A percentile compares a stretch with the other conserved stretches of the same genome.
These are phyloP conservation scores for Brachionus plicatilis DNA, from an alignment of 1,140 invertebrate species.

Conservation along the genomic window DNA sequence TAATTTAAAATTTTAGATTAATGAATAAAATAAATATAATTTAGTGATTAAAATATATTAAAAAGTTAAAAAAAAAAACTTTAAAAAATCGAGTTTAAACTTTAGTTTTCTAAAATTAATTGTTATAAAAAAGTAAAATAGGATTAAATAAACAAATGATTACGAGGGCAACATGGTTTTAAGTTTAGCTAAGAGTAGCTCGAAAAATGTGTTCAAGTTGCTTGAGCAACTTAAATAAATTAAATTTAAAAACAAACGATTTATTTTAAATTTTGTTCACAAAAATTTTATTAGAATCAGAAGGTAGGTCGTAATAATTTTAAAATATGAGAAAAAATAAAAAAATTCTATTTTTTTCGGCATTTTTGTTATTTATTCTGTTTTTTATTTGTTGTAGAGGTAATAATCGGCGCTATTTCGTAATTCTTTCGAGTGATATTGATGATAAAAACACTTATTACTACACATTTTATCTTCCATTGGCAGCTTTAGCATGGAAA, in stretches of 20 bases:
- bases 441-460: background rate
- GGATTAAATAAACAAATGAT: too few species aligned
- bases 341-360: background rate
- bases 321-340: background rate
- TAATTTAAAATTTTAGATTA: too few species aligned
- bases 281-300: background rate
- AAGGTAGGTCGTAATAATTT: background rate
- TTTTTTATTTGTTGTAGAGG: background rate
- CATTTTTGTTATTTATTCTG: background rate
- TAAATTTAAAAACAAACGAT: background rate
- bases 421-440: background rate
- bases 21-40: too few species aligned
- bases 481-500: background rate
- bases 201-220: background rate
- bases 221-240: background rate
- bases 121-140: too few species aligned
- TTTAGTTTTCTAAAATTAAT: too few species aligned
- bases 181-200: background rate
- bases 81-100: too few species aligned
- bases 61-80: too few species aligned
- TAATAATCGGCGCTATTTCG: background rate
- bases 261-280: background rate
- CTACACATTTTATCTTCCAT: slow-evolving; percentile 13
- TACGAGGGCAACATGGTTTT: background rate
- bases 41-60: too few species aligned